Conservation (phyloP, 2,113 vertebrate species). For the Spea multiplicata region DNA sequence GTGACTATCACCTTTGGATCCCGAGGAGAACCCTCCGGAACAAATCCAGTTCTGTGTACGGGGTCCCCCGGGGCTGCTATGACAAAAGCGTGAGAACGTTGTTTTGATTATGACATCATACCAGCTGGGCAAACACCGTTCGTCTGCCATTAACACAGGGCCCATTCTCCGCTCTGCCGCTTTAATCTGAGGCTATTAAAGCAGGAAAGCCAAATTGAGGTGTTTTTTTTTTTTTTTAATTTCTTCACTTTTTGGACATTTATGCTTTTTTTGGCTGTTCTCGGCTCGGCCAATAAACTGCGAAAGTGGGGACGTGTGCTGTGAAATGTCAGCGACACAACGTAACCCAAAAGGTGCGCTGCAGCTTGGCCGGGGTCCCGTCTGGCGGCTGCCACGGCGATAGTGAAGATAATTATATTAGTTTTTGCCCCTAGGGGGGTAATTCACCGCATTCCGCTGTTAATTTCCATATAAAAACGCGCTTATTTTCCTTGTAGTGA, state of each 20-base stretch:
- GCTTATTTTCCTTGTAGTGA: background rate
- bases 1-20: no score
- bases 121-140: conserved; percentile 19
- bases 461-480: background rate
- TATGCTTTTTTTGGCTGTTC: conserved; percentile 16
- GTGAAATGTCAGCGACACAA: conserved; percentile 16
- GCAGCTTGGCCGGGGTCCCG: background rate
- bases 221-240: background rate
- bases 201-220: conserved; percentile 67
- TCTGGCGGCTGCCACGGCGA: background rate
- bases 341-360: background rate
- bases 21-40: background rate
- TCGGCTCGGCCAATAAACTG: background rate
- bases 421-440: background rate
- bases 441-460: conserved; percentile 4
- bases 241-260: background rate
- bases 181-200: conserved; percentile 33
- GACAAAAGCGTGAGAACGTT: background rate
- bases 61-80: background rate
- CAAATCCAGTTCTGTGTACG: background rate
- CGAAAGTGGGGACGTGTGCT: background rate
- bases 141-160: background rate
- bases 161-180: conserved; percentile 5
- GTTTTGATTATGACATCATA: conserved; percentile 15
- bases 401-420: background rate